phyloP scores from a whole-genome alignment of 2,113 vertebrate species.

The Sigmodon hispidus region DNA sequence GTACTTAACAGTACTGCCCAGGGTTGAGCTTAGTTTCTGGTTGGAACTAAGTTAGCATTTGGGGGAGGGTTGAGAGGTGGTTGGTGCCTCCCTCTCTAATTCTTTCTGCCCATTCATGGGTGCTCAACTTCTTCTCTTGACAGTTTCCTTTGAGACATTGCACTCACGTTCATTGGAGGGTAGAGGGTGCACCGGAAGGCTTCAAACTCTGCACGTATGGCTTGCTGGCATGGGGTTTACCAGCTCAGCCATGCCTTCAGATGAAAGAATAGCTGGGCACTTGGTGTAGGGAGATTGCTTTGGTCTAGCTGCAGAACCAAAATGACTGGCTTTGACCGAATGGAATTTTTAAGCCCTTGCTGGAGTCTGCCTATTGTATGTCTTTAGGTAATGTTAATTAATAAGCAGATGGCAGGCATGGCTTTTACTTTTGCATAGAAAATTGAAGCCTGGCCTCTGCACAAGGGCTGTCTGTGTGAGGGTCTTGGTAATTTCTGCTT shows the following conservation, averaged over 20 bases:
- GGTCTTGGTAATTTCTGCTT: neutral
- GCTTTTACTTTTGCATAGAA: neutral
- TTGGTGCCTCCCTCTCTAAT: neutral
- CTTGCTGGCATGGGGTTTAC: neutral
- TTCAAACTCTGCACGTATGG: neutral
- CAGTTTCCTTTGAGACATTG: neutral
- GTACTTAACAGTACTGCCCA: accelerated
- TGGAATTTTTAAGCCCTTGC: neutral
- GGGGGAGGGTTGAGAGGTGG: neutral
- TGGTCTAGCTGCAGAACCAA: neutral
- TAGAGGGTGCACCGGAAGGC: neutral
- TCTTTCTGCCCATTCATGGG: neutral
- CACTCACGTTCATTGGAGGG: neutral
- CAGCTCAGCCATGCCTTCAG: neutral
- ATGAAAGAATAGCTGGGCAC: neutral
- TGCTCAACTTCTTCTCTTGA: neutral
- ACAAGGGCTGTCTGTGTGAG: neutral
- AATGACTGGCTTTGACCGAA: neutral
- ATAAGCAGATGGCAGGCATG: accelerated
- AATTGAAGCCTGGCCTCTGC: neutral
- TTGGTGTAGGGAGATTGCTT: neutral
- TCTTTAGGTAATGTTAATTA: neutral
- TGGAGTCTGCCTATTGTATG: neutral
- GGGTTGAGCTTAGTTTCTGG: neutral
- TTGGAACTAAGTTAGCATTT: neutral